Base-by-base conservation (phyloP, 1,140 invertebrate genomes). In the Onthophagus taurus region DNA sequence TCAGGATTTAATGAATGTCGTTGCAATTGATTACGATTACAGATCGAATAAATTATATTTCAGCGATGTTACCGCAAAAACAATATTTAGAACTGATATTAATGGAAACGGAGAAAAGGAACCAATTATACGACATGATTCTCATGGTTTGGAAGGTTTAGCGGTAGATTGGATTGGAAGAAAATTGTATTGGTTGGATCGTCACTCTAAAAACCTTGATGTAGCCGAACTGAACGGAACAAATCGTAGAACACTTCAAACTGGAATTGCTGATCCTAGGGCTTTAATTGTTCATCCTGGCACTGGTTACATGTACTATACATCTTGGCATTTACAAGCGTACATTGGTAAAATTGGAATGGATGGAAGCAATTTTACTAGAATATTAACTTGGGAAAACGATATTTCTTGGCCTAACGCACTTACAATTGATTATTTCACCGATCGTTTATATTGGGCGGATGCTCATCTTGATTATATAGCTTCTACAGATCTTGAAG, bases 391-490 rank as follows among this genome's bases (percentile, higher is more conserved):
- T 8, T 91, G 87, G 79, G 85, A 94, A 56, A 76, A 97, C 44
- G 92, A 94, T 54, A 83, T 99, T 12, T 94, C 94, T 11, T 98
- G 94, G 94, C 95, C 96, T 0, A 98, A 98, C 65, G 95, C 93
- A 2, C 61, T 99, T 0, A 92, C 95, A 0, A 87, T 99, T 36
- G 96, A 99, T 58, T 97, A 93, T 60, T 94, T 97, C 58, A 92
- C 91, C 2, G 84, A 97, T 51, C 75, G 85, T 51, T 80, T 97
- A 12, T 97, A 89, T 68, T 99, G 89, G 85, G 95, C 93, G 0
- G 96, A 99, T 65, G 96, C 95, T 51, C 96, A 99, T 76, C 72
- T 99, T 17, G 94, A 99, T 67, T 96, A 96, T 52, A 96, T 99
- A 20, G 95, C 93, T 16, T 97, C 81, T 42, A 77, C 85, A 3